phyloP scores from a whole-genome alignment of 1,140 invertebrate species.

The Diuraphis noxia region DNA sequence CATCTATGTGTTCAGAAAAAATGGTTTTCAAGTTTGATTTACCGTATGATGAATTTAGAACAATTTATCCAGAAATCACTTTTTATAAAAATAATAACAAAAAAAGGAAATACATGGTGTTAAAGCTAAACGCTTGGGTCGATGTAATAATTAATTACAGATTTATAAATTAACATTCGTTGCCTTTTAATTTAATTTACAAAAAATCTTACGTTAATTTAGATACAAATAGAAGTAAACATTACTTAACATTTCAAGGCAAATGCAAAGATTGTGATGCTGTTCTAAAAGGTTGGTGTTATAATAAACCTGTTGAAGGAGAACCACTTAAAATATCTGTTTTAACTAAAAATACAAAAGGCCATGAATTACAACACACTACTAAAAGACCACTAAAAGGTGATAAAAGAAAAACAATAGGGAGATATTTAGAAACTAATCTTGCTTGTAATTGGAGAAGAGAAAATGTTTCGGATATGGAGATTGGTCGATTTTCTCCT shows the following conservation, averaged over 20 bases:
- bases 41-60: neutral
- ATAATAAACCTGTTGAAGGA: neutral
- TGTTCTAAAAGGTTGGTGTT: neutral
- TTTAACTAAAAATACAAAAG: neutral
- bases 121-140: neutral
- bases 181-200: neutral
- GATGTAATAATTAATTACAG: neutral
- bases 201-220: neutral
- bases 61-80: neutral
- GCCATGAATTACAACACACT: neutral
- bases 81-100: neutral
- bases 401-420: neutral
- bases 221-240: neutral
- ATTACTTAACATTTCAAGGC: neutral
- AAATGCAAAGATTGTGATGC: too few relatives aligned
- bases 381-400: neutral
- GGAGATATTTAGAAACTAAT: neutral
- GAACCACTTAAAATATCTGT: neutral
- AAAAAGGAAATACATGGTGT: neutral
- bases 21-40: neutral
- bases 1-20: neutral
- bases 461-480: neutral
- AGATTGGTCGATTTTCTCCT: neutral
- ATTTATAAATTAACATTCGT: neutral
- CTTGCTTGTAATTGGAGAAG: neutral